Conservation (phyloP, 2,113 vertebrate species). For the Phrynosoma blainvillii region DNA sequence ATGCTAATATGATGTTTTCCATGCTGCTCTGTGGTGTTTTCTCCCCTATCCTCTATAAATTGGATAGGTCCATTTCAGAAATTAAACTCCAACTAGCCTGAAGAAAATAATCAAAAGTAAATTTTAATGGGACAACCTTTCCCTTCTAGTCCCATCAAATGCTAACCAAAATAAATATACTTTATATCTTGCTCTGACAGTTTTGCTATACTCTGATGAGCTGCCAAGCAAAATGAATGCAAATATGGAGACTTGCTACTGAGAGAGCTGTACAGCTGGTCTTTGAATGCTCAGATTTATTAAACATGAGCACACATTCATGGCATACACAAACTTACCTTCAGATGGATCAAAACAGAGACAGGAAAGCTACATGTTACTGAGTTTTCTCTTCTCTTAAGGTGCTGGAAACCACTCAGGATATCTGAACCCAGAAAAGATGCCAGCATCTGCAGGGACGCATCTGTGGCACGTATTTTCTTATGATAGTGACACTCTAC, state of each 20-base stretch:
- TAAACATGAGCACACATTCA: slow-evolving; percentile 33
- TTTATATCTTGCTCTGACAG: slow-evolving; percentile 37
- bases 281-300: slow-evolving; percentile 41
- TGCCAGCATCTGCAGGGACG: not conserved
- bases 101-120: slow-evolving; percentile 21
- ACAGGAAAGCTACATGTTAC: not conserved
- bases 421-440: not conserved
- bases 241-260: slow-evolving; percentile 34
- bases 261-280: slow-evolving; percentile 36
- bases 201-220: slow-evolving; percentile 31
- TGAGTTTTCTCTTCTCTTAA: not conserved
- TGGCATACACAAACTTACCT: slow-evolving; percentile 30
- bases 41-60: not conserved
- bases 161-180: slow-evolving; percentile 41
- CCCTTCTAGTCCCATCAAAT: slow-evolving; percentile 24
- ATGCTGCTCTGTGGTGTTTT: not conserved
- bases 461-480: not conserved
- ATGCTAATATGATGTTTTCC: not conserved
- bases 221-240: slow-evolving; percentile 40
- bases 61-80: not conserved
- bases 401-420: not conserved
- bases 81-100: slow-evolving; percentile 7
- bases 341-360: not conserved
- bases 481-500: not conserved
- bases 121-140: slow-evolving; percentile 31